A percentile compares a stretch with the other conserved stretches of the same genome.
These are phyloP conservation scores for Rhincodon typus DNA, from an alignment of 2,797 vertebrate genomes.

Conservation along the genomic window DNA sequence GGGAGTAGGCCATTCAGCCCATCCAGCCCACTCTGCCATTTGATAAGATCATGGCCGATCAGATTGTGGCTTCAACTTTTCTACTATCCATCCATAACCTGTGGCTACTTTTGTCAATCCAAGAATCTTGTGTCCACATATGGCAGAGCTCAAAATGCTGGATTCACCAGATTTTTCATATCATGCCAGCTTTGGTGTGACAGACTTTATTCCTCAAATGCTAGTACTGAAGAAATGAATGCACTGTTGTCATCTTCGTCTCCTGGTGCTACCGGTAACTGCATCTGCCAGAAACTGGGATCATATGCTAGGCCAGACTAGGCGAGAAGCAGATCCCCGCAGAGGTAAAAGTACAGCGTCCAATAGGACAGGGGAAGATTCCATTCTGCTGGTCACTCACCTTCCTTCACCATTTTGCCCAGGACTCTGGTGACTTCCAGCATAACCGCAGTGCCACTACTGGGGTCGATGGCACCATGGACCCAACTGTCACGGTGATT, in stretches of 20 bases:
- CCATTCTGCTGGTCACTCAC: slow-evolving; percentile 51
- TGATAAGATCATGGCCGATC: too few species aligned
- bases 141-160: too few species aligned
- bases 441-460: slow-evolving; percentile 80
- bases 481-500: slow-evolving; percentile 92
- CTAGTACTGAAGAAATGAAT: neutral
- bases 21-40: too few species aligned
- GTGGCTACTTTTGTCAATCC: too few species aligned
- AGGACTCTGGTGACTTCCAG: slow-evolving; percentile 72
- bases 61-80: too few species aligned
- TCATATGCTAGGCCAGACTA: neutral
- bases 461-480: slow-evolving; percentile 79
- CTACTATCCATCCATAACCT: too few species aligned
- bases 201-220: neutral
- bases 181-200: neutral
- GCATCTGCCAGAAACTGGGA: neutral
- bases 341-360: neutral
- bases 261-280: neutral
- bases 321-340: neutral
- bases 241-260: neutral
- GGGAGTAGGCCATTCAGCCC: too few species aligned
- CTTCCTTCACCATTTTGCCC: slow-evolving; percentile 71
- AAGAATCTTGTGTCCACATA: too few species aligned
- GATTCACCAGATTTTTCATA: too few species aligned
- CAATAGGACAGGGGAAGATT: neutral